phyloP scores from a whole-genome alignment of 2,797 vertebrate genomes.

The Alcedo quadribrachys region DNA sequence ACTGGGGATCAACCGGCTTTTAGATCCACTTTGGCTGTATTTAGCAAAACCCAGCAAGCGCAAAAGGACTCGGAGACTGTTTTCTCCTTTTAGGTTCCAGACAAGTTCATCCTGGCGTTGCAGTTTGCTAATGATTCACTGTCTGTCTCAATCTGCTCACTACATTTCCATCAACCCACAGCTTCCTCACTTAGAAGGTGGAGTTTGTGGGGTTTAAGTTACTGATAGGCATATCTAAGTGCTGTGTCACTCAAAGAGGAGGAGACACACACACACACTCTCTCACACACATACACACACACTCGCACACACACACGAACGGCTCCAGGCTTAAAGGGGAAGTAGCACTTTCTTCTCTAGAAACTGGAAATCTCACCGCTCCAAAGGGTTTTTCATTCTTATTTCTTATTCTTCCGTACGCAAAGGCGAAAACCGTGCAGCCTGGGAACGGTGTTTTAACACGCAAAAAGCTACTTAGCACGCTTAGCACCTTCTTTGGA shows the following conservation, averaged over 20 bases:
- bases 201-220: constrained; percentile 82
- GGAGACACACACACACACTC: constrained; percentile 77
- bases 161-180: constrained; percentile 83
- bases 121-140: constrained; percentile 81
- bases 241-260: constrained; percentile 85
- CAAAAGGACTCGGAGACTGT: constrained; percentile 62
- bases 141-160: constrained; percentile 82
- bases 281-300: constrained; percentile 37
- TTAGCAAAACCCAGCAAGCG: constrained; percentile 65
- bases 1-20: constrained; percentile 75
- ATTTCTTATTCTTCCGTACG: background rate
- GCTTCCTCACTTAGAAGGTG: constrained; percentile 86
- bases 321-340: constrained; percentile 83
- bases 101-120: constrained; percentile 85
- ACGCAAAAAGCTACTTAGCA: background rate
- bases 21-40: constrained; percentile 84
- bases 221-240: constrained; percentile 85
- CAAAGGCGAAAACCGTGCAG: background rate
- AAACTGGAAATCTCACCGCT: background rate
- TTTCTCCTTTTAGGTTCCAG: constrained; percentile 79
- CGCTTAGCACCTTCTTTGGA: background rate
- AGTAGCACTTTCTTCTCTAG: constrained; percentile 56
- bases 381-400: background rate
- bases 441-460: background rate
- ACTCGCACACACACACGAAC: constrained; percentile 24